phyloP scores from a whole-genome alignment of 2,797 vertebrate species.

The Schizopygopsis malacanthus region DNA sequence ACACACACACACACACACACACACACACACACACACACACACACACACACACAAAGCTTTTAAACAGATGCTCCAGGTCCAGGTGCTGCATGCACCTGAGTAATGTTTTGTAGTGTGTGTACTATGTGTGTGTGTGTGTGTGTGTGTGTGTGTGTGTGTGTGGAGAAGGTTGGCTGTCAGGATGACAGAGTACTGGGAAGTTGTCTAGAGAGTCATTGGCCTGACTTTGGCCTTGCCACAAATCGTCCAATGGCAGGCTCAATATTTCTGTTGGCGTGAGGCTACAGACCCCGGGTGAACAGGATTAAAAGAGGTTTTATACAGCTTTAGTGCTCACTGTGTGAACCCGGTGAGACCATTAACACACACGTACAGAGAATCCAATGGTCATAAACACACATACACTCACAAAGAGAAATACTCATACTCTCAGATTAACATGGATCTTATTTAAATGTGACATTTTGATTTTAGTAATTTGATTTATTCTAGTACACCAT shows the following conservation, averaged over 20 bases:
- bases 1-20: too few relatives aligned
- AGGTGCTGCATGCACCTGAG: conserved; percentile 39
- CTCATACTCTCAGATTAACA: conserved; percentile 4
- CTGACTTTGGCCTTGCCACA: conserved; percentile 52
- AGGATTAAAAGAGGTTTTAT: conserved; percentile 61
- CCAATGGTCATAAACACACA: conserved; percentile 40
- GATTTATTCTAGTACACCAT: background rate
- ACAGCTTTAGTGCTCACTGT: conserved; percentile 50
- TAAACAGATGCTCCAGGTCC: conserved; percentile 8
- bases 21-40: too few relatives aligned
- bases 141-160: conserved; percentile 12
- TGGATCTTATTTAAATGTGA: background rate
- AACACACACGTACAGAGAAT: conserved; percentile 41
- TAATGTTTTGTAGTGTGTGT: conserved; percentile 5
- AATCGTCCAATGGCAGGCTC: conserved; percentile 56
- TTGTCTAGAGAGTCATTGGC: conserved; percentile 56
- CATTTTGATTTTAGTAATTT: background rate
- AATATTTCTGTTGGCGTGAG: conserved; percentile 67
- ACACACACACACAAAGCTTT: background rate
- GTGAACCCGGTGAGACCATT: conserved; percentile 58
- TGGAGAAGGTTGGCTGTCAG: conserved; percentile 45
- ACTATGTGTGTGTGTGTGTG: background rate
- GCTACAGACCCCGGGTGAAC: conserved; percentile 23
- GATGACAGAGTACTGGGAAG: conserved; percentile 48
- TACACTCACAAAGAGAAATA: conserved; percentile 20